Conservation (phyloP, 2,888 invertebrate species). For the Acanthosepion lycidas region DNA sequence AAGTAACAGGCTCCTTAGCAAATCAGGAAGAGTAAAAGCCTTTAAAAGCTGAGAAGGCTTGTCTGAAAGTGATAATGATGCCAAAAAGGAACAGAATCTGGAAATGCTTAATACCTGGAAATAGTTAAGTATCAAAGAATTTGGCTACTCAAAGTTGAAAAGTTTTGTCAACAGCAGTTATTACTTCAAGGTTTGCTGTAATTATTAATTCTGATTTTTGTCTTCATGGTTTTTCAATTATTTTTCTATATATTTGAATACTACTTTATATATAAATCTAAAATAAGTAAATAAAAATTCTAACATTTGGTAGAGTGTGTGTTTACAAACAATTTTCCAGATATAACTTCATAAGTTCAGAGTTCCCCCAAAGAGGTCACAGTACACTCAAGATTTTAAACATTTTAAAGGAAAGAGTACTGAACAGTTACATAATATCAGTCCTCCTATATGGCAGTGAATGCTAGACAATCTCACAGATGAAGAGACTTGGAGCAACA, state of each 20-base stretch:
- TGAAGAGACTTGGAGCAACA: too few species aligned
- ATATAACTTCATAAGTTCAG: too few species aligned
- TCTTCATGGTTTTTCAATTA: not conserved
- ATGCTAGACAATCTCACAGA: too few species aligned
- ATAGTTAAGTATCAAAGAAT: not conserved
- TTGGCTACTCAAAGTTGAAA: not conserved
- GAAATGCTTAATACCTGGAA: not conserved
- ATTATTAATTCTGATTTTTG: not conserved
- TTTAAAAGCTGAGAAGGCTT: not conserved
- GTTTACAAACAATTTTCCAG: too few species aligned
- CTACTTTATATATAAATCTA: not conserved
- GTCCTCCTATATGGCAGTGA: too few species aligned
- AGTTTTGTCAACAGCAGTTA: not conserved
- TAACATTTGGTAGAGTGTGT: too few species aligned
- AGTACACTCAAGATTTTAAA: too few species aligned
- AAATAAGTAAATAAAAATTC: too few species aligned
- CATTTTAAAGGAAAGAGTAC: too few species aligned
- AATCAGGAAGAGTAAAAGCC: not conserved
- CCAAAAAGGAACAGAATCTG: not conserved
- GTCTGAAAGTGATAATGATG: not conserved
- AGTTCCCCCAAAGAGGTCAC: too few species aligned
- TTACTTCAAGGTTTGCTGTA: not conserved
- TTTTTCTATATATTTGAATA: not conserved
- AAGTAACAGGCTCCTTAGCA: too few species aligned
- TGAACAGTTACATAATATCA: too few species aligned